phyloP scores from a whole-genome alignment of 2,113 vertebrate genomes.

The Periophthalmodon schlosseri region DNA sequence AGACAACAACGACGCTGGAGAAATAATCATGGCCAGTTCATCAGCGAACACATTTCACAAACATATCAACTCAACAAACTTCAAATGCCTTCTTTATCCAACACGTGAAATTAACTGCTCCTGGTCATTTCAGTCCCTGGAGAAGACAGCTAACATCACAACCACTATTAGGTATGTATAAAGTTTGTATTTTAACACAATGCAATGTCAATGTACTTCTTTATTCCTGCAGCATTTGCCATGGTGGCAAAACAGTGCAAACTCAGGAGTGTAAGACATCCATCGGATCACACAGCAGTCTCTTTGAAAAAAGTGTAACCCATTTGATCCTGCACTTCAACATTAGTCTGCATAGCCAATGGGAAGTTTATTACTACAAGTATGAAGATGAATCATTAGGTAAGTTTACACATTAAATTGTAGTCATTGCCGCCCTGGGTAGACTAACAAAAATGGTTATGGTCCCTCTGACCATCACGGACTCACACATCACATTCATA shows the following conservation, averaged over 20 bases:
- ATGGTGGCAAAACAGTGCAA: fast-evolving
- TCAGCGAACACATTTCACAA: fast-evolving
- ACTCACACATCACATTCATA: too few species aligned
- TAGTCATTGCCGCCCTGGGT: too few species aligned
- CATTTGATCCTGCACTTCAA: constrained; percentile 31
- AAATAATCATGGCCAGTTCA: neutral
- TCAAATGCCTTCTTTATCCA: constrained; percentile 42
- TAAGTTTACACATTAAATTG: constrained; percentile 24
- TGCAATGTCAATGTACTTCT: neutral
- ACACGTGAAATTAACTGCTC: constrained; percentile 55
- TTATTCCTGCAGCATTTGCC: constrained; percentile 44
- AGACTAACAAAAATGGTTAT: too few species aligned
- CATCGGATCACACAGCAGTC: constrained; percentile 2
- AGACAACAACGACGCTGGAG: fast-evolving
- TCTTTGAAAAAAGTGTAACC: fast-evolving
- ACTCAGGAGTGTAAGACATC: neutral
- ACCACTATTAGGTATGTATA: constrained; percentile 38
- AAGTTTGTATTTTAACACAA: neutral
- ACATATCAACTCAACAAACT: fast-evolving
- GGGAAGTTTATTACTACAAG: neutral
- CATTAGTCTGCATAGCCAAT: constrained; percentile 1
- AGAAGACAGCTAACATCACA: constrained; percentile 13
- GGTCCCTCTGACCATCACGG: too few species aligned
- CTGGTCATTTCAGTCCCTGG: constrained; percentile 33
- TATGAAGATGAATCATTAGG: neutral